A percentile compares a stretch with the other conserved stretches of the same genome.
Conservation (phyloP, 2,888 invertebrate genomes). For the Amblyjoppa proteus region DNA sequence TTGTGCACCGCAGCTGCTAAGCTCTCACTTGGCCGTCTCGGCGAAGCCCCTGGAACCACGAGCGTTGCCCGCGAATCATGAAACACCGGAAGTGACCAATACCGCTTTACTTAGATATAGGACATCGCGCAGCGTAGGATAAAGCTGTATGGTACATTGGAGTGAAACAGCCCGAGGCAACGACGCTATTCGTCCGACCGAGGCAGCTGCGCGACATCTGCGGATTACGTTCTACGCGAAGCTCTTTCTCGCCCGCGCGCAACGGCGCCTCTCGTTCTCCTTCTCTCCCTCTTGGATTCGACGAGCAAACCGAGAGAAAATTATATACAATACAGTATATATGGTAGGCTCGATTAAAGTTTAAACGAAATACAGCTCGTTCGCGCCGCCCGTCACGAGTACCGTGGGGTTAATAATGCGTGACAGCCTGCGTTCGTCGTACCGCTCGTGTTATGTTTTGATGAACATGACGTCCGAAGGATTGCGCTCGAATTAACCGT, state of each 20-base stretch:
- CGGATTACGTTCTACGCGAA: slow-evolving; percentile 77
- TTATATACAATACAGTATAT: slow-evolving; percentile 12
- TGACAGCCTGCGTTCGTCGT: slow-evolving; percentile 37
- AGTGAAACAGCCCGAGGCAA: slow-evolving; percentile 46
- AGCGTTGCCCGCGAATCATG: slow-evolving; percentile 45
- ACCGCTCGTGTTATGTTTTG: slow-evolving; percentile 37
- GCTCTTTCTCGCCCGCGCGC: slow-evolving; percentile 66
- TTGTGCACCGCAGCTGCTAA: slow-evolving; percentile 7
- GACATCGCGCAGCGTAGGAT: slow-evolving; percentile 2
- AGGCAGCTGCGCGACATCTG: slow-evolving; percentile 83
- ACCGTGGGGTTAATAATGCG: slow-evolving; percentile 57
- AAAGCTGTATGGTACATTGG: slow-evolving; percentile 26
- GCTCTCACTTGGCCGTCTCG: background rate
- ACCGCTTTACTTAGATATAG: slow-evolving; percentile 27
- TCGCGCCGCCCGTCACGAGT: slow-evolving; percentile 33
- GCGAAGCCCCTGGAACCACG: slow-evolving; percentile 34
- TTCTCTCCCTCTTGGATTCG: slow-evolving; percentile 7
- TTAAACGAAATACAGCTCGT: slow-evolving; percentile 55
- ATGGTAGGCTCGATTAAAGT: slow-evolving; percentile 48
- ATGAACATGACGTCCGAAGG: slow-evolving; percentile 34
- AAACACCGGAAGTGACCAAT: slow-evolving; percentile 56
- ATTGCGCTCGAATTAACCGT: slow-evolving; percentile 56
- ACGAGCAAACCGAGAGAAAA: slow-evolving; percentile 17
- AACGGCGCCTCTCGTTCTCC: slow-evolving; percentile 10
- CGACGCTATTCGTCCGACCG: slow-evolving; percentile 54